Evolutionary conservation across 1,140 invertebrate species (phyloP).

Genomic region (Neodiprion fabricii): DNA sequence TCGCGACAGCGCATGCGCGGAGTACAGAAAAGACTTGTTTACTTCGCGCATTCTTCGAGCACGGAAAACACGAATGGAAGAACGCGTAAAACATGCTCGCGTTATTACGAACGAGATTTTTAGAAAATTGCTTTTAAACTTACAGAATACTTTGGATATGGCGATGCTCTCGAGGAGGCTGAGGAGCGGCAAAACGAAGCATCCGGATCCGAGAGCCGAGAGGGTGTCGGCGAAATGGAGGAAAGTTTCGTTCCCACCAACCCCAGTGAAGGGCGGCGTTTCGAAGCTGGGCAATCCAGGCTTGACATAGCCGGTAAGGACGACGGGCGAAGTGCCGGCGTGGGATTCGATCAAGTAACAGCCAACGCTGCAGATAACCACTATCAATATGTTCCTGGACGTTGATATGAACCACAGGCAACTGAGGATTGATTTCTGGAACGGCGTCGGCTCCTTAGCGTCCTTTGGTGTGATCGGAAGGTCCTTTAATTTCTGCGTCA

Average conservation of each 20-base stretch:
- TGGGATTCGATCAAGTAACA: constrained; percentile 70
- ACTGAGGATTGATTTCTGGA: constrained; percentile 60
- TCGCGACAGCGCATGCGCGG: neutral
- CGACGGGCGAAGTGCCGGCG: constrained; percentile 68
- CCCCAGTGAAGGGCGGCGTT: constrained; percentile 69
- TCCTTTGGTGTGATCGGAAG: constrained; percentile 63
- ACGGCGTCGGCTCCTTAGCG: constrained; percentile 51
- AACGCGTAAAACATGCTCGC: neutral
- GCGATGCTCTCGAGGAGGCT: constrained; percentile 83
- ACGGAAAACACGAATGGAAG: constrained; percentile 10
- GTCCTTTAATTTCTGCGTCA: constrained; percentile 75
- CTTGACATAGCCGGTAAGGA: constrained; percentile 74
- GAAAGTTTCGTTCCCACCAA: constrained; percentile 71
- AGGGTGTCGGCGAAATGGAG: constrained; percentile 70
- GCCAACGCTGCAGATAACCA: constrained; percentile 71
- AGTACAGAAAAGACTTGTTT: neutral
- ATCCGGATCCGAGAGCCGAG: constrained; percentile 73
- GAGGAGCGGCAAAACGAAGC: constrained; percentile 79
- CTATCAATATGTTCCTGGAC: constrained; percentile 79
- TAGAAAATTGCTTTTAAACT: constrained; percentile 46
- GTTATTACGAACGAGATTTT: neutral
- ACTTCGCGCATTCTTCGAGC: neutral
- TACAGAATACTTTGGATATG: constrained; percentile 82
- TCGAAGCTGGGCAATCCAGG: constrained; percentile 71
- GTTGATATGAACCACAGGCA: constrained; percentile 77